A percentile compares a stretch with the other conserved stretches of the same genome.
Evolutionary conservation across 2,888 invertebrate species (phyloP).

Genomic region (Papilio protenor): DNA sequence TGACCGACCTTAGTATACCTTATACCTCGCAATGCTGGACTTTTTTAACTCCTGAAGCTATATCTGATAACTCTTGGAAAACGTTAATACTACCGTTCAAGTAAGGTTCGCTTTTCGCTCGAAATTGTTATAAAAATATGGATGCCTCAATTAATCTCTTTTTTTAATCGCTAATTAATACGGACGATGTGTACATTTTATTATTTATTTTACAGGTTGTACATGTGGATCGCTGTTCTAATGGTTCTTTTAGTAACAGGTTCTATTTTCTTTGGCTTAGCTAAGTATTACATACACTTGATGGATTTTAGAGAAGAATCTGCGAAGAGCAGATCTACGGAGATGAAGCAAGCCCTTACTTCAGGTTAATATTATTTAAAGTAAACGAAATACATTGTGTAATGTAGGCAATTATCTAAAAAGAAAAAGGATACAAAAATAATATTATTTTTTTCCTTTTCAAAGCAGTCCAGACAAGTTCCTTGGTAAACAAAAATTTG

Average conservation of each 20-base stretch:
- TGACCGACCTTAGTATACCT: conserved; percentile 90
- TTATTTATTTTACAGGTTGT: conserved; percentile 77
- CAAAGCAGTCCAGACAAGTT: not conserved
- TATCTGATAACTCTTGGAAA: conserved; percentile 93
- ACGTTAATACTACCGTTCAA: conserved; percentile 91
- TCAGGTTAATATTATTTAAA: conserved; percentile 24
- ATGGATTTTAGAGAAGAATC: conserved; percentile 55
- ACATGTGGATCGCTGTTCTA: conserved; percentile 90
- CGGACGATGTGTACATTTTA: too few relatives aligned
- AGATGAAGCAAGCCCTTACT: conserved; percentile 38
- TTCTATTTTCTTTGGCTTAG: conserved; percentile 86
- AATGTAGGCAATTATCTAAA: not conserved
- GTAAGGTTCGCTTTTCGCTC: conserved; percentile 71
- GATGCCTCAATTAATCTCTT: too few relatives aligned
- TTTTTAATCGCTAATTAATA: too few relatives aligned
- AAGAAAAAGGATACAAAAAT: not conserved
- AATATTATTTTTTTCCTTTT: not conserved
- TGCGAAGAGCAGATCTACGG: conserved; percentile 43
- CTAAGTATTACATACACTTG: conserved; percentile 82
- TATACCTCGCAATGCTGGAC: conserved; percentile 94
- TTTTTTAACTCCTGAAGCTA: conserved; percentile 92
- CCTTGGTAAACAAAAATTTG: not conserved
- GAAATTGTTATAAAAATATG: not conserved
- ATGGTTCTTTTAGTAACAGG: conserved; percentile 87
- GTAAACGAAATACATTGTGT: not conserved